Evolutionary conservation across 2,113 vertebrate genomes (phyloP).

Genomic region (Climacteris rufus): DNA sequence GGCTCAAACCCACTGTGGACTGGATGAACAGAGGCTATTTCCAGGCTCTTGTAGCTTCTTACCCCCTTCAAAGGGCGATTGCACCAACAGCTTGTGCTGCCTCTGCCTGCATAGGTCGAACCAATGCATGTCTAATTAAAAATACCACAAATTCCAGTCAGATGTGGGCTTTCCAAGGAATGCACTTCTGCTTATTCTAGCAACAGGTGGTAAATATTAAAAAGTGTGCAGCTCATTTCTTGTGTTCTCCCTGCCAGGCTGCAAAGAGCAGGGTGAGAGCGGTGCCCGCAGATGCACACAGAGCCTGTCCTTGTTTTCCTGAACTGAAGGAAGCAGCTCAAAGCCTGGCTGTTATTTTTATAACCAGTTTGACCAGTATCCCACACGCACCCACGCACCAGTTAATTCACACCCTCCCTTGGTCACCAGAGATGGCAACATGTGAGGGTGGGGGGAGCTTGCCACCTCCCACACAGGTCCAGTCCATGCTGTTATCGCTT

Average conservation of each 20-base stretch:
- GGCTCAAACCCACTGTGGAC: not conserved
- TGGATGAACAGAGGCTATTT: not conserved
- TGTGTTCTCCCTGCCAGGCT: not conserved
- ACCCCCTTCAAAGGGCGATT: fast-evolving
- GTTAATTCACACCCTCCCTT: fast-evolving
- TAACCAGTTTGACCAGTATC: constrained; percentile 18
- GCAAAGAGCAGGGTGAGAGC: not conserved
- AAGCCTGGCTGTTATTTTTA: not conserved
- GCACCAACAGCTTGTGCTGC: not conserved
- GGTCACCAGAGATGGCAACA: not conserved
- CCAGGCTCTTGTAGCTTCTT: not conserved
- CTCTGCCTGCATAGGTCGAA: not conserved
- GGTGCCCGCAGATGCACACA: not conserved
- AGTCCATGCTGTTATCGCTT: fast-evolving
- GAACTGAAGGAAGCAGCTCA: not conserved
- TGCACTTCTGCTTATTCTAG: not conserved
- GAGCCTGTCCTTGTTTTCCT: not conserved
- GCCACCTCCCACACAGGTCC: not conserved
- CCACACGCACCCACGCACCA: fast-evolving
- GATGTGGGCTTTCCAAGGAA: constrained; percentile 5
- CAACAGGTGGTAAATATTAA: not conserved
- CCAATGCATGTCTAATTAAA: not conserved
- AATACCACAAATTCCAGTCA: constrained; percentile 22
- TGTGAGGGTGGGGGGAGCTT: not conserved
- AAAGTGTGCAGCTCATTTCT: not conserved